Evolutionary conservation across 2,888 invertebrate species (phyloP).

Genomic region (Fabriciana adippe): DNA sequence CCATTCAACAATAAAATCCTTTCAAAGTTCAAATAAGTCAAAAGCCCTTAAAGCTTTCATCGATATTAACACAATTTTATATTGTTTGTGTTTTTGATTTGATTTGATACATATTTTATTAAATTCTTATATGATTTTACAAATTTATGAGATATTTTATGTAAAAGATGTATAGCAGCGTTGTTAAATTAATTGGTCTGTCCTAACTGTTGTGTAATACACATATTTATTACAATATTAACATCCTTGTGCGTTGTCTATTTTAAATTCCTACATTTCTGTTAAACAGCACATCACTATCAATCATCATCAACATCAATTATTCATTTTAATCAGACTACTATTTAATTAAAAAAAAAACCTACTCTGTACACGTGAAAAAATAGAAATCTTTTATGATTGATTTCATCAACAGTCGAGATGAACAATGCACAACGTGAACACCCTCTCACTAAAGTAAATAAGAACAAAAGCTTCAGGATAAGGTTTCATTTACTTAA

Average conservation of each 20-base stretch:
- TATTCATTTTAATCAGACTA: neutral
- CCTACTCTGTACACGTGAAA: neutral
- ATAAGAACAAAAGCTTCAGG: slow-evolving; percentile 7
- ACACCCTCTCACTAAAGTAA: neutral
- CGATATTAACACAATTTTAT: neutral
- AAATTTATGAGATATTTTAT: too few relatives aligned
- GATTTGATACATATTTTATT: neutral
- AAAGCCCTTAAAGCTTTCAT: slow-evolving; percentile 5
- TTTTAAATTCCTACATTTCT: too few relatives aligned
- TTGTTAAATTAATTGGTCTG: too few relatives aligned
- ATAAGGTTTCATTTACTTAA: slow-evolving; percentile 19
- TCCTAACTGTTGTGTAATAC: too few relatives aligned
- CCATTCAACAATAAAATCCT: neutral
- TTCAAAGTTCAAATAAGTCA: neutral
- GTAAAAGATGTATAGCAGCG: too few relatives aligned
- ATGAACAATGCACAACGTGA: neutral
- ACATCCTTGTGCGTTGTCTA: too few relatives aligned
- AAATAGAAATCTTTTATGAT: neutral
- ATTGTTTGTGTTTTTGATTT: neutral
- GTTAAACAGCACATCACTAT: too few relatives aligned
- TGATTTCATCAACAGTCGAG: neutral
- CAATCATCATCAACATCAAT: too few relatives aligned
- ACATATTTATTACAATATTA: too few relatives aligned
- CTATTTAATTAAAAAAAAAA: neutral
- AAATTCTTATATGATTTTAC: too few relatives aligned